Evolutionary conservation across 2,113 vertebrate species (phyloP).

Genomic region (Syrmaticus mikado): DNA sequence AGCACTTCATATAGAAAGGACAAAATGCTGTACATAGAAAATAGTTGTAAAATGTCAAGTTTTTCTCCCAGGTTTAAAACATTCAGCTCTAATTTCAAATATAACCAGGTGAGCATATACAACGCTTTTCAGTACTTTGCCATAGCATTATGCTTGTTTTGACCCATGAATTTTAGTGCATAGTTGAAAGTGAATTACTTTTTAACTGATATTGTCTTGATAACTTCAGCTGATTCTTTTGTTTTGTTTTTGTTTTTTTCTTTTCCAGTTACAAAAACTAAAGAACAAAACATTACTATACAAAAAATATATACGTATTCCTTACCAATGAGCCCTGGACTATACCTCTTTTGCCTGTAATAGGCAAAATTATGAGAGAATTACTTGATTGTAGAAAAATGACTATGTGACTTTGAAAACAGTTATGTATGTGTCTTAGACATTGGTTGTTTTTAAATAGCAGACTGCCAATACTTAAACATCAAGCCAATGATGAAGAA

Average conservation of each 20-base stretch:
- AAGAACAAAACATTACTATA: neutral
- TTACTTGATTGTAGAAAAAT: neutral
- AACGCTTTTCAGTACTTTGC: neutral
- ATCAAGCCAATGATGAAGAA: conserved; percentile 4
- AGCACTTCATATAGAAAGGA: neutral
- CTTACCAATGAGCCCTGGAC: neutral
- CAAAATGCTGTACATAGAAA: neutral
- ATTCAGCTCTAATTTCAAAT: neutral
- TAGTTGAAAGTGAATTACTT: neutral
- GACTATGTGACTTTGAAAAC: neutral
- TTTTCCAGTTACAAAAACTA: neutral
- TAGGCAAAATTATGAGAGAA: neutral
- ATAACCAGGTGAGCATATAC: neutral
- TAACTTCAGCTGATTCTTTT: neutral
- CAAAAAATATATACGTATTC: neutral
- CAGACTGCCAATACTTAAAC: neutral
- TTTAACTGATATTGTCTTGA: neutral
- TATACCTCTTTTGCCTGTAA: neutral
- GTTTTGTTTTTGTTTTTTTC: neutral
- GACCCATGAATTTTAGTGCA: neutral
- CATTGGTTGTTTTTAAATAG: neutral
- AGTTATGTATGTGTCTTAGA: neutral
- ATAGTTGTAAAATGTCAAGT: neutral
- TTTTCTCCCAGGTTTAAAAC: neutral
- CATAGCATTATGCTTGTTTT: neutral